Evolutionary conservation across 2,113 vertebrate genomes (phyloP).

Genomic region (Dipodomys ordii): DNA sequence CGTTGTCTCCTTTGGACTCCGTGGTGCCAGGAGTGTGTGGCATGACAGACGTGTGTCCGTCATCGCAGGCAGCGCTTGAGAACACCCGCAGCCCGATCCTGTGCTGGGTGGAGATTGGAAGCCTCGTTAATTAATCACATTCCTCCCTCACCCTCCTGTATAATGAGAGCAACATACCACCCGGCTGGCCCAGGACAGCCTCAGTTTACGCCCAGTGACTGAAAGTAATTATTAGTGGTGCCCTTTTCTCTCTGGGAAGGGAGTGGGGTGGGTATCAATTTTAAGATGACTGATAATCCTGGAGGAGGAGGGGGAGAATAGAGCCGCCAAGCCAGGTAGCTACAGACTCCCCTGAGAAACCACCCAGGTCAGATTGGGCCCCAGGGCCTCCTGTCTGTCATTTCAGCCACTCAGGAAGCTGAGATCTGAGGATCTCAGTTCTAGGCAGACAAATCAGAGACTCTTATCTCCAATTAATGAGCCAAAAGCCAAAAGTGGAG

Average conservation of each 20-base stretch:
- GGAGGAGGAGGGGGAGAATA: background rate
- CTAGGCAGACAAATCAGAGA: no score
- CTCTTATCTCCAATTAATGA: no score
- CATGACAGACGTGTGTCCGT: background rate
- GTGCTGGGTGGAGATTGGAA: background rate
- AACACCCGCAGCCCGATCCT: background rate
- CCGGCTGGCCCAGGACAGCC: background rate
- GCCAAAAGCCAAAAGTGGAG: no score
- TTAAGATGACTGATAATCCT: background rate
- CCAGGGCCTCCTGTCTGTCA: no score
- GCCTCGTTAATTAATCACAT: background rate
- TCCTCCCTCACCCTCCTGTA: background rate
- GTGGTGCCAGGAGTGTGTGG: background rate
- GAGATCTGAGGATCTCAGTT: no score
- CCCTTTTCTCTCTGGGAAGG: background rate
- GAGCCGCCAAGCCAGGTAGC: background rate
- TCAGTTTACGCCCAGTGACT: background rate
- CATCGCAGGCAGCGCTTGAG: background rate
- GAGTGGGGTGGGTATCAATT: no score
- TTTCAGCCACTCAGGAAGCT: no score
- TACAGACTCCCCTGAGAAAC: background rate
- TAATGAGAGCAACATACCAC: conserved; percentile 15
- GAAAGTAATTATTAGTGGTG: background rate
- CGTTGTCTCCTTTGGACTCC: background rate
- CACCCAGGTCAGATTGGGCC: no score